Evolutionary conservation across 2,888 invertebrate species (phyloP), one percentile per base, ranked within the genome.

Genomic region (Crossocerus cetratus): DNA sequence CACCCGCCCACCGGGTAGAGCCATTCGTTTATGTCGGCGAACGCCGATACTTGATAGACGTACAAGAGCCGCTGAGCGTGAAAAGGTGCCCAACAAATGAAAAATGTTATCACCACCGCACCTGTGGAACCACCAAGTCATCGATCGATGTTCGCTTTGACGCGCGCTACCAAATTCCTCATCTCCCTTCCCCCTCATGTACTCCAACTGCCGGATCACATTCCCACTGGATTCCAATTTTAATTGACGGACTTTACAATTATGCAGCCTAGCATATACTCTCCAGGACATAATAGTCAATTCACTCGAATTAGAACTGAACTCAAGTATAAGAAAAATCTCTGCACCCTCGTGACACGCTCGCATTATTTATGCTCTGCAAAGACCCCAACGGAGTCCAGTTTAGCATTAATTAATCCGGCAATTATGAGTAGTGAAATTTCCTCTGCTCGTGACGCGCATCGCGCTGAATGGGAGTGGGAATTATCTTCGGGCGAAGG

Each of bases 1-100:
- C 94, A 93, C 0, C 96, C 96, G 0, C 95, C 93, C 13, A 95
- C 92, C 83, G 94, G 94, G 91, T 94, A 96, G 77, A 96, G 91
- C 93, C 94, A 95, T 83, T 94, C 94, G 90, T 96, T 95, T 84
- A 95, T 92, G 77, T 92, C 90, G 86, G 92, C 92, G 89, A 93
- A 94, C 84, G 93, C 91, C 0, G 89, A 87, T 63, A 92, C 91
- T 21, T 93, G 87, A 70, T 92, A 91, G 84, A 95, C 93, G 88
- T 94, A 95, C 90, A 97, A 93, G 61, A 98, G 92, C 2, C 98
- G 92, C 90, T 98, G 98, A 80, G 96, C 93, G 91, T 98, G 98
- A 92, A 98, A 98, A 22, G 98, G 98, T 0, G 97, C 96, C 98
- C 98, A 98, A 91, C 97, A 97, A 20, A 97, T 92, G 92, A 98